A percentile compares a stretch with the other conserved stretches of the same genome.
phyloP scores from a whole-genome alignment of 2,797 vertebrate species.

The Acanthurus leucopareius region DNA sequence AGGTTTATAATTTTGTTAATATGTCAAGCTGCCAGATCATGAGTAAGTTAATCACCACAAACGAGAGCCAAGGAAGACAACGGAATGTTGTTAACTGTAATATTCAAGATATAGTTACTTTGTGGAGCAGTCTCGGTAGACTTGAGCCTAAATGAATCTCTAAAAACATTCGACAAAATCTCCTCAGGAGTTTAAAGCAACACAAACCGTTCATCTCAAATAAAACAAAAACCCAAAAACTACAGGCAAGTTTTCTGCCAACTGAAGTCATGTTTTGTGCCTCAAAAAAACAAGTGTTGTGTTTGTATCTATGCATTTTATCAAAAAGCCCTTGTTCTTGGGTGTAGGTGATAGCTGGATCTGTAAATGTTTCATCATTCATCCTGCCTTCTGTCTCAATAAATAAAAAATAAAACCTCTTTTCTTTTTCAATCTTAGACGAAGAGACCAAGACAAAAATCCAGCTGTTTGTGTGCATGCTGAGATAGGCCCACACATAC shows the following conservation, averaged over 20 bases:
- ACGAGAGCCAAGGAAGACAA: constrained; percentile 8
- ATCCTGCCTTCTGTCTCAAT: constrained; percentile 50
- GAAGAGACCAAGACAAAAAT: constrained; percentile 35
- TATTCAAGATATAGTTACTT: constrained; percentile 40
- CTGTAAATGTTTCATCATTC: constrained; percentile 78
- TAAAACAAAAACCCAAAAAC: constrained; percentile 34
- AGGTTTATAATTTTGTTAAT: constrained; percentile 12
- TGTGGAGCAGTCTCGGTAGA: constrained; percentile 7
- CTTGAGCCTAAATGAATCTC: not conserved
- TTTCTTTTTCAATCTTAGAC: constrained; percentile 41
- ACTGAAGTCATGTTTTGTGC: constrained; percentile 26
- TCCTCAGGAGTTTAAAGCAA: constrained; percentile 25
- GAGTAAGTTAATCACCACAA: constrained; percentile 26
- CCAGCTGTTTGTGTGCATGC: constrained; percentile 16
- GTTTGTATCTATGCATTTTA: constrained; percentile 45
- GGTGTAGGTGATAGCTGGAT: constrained; percentile 61
- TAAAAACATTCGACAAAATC: constrained; percentile 16
- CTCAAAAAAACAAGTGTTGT: constrained; percentile 55
- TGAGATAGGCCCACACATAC: constrained; percentile 23
- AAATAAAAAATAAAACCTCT: constrained; percentile 29
- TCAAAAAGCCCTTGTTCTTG: constrained; percentile 55
- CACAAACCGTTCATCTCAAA: constrained; percentile 38
- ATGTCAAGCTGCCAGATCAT: constrained; percentile 20
- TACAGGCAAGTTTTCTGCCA: constrained; percentile 44
- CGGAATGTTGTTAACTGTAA: constrained; percentile 40